Conservation (phyloP, 2,113 vertebrate genomes). For the Melanotaenia duboulayi region DNA sequence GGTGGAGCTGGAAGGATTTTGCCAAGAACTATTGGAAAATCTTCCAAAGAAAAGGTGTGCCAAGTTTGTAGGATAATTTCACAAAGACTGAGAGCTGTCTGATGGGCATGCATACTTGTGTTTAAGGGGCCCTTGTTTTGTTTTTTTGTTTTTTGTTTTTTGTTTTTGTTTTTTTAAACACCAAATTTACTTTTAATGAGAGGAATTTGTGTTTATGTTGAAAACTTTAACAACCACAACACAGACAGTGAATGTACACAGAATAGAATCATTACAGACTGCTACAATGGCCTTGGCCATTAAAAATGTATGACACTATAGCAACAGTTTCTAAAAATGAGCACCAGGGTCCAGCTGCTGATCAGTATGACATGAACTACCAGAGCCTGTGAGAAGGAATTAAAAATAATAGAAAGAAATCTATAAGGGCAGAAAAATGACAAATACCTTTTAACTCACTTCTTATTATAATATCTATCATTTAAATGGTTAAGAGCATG, state of each 20-base stretch:
- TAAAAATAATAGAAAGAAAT: background rate
- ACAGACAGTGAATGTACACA: constrained; percentile 30
- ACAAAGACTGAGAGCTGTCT: background rate
- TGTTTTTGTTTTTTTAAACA: too few relatives aligned
- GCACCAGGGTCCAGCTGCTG: constrained; percentile 57
- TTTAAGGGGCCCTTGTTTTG: background rate
- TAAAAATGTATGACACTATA: constrained; percentile 84
- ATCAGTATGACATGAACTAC: constrained; percentile 45
- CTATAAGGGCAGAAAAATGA: background rate
- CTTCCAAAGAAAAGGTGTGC: background rate
- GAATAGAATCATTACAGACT: constrained; percentile 48
- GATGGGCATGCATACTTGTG: background rate
- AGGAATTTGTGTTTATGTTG: background rate
- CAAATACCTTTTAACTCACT: background rate
- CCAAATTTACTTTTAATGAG: too few relatives aligned
- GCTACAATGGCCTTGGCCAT: constrained; percentile 70
- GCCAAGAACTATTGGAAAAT: background rate
- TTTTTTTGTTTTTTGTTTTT: too few relatives aligned
- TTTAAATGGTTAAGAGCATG: constrained; percentile 26
- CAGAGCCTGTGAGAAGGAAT: background rate
- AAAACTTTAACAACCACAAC: background rate
- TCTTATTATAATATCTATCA: background rate
- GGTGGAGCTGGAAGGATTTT: background rate
- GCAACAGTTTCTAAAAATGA: constrained; percentile 79
- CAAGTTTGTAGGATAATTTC: background rate